Base-by-base conservation (phyloP, 2,888 invertebrate species). In the Melanostoma mellinum region DNA sequence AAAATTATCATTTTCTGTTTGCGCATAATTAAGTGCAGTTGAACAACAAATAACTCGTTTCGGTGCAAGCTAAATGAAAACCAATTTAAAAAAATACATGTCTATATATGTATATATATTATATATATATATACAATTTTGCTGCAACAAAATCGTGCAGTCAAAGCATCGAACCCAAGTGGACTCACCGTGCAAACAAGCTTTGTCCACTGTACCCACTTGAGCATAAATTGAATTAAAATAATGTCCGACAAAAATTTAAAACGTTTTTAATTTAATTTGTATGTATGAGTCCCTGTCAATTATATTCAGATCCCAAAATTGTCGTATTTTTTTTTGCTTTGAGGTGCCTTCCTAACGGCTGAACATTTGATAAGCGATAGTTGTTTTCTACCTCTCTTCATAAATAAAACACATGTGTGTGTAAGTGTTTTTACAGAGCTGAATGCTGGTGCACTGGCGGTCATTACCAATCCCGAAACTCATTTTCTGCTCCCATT, bases 231-330 rank as follows among this genome's bases (percentile, higher is more conserved):
- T 82, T 82, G 79, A 84, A 84, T 84, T 84, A 84, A 84, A 84
- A 84, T 84, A 84, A 79, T 84, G 61, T 75, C 84, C 60, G 75
- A 84, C 71, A 71, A 74, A 53, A 82, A 79, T 75, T 84, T 79
- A 72, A 79, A 84, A 84, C 79, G 67, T 79, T 84, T 84, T 84
- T 84, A 84, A 84, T 75, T 84, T 75, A 79, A 84, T 84, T 84
- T 84, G 71, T 79, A 84, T 79, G 79, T 84, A 84, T 79, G 79
- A 79, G 71, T 71, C 71, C 79, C 75, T 79, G 67, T 71, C 79
- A 84, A 84, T 84, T 84, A 78, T 74, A 71, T 58, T 55, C 67
- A 61, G 74, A 60, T 74, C 60, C 74, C 53, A 44, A 55, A 60
- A 68, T 67, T 50, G 40, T 48, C 42, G 32, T 32, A 35, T 44